phyloP scores from a whole-genome alignment of 2,797 vertebrate species.

The Fistularia commersonii region DNA sequence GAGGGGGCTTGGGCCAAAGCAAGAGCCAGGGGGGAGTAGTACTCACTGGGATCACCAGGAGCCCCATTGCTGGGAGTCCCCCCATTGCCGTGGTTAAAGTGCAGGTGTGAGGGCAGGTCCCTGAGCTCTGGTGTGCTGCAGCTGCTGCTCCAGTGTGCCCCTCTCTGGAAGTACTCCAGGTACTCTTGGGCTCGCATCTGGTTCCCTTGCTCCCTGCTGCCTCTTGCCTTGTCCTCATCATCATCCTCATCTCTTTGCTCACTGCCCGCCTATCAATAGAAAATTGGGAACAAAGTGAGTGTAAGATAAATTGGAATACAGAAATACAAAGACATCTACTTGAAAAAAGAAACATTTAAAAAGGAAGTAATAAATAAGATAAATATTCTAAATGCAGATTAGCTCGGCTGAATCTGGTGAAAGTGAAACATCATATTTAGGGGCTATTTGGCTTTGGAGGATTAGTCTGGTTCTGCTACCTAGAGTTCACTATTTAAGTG shows the following conservation, averaged over 20 bases:
- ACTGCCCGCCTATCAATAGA: constrained; percentile 66
- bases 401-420: not conserved
- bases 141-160: constrained; percentile 81
- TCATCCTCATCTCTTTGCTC: constrained; percentile 70
- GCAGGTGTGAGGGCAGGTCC: constrained; percentile 79
- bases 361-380: not conserved
- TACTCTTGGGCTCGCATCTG: constrained; percentile 91
- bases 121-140: constrained; percentile 85
- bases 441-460: too few relatives aligned
- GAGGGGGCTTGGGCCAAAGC: constrained; percentile 76
- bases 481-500: too few relatives aligned
- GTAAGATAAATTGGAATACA: not conserved
- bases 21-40: constrained; percentile 75
- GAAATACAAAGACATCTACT: not conserved
- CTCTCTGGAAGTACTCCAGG: constrained; percentile 96
- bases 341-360: too few relatives aligned
- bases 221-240: constrained; percentile 61
- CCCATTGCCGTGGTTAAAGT: constrained; percentile 81
- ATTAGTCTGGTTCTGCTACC: too few relatives aligned
- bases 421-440: too few relatives aligned
- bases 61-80: constrained; percentile 81
- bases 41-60: constrained; percentile 66
- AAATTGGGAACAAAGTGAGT: constrained; percentile 9
- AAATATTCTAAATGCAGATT: not conserved
- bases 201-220: constrained; percentile 84